Conservation (phyloP, 2,888 invertebrate genomes). For the Dexiosoma caninum region DNA sequence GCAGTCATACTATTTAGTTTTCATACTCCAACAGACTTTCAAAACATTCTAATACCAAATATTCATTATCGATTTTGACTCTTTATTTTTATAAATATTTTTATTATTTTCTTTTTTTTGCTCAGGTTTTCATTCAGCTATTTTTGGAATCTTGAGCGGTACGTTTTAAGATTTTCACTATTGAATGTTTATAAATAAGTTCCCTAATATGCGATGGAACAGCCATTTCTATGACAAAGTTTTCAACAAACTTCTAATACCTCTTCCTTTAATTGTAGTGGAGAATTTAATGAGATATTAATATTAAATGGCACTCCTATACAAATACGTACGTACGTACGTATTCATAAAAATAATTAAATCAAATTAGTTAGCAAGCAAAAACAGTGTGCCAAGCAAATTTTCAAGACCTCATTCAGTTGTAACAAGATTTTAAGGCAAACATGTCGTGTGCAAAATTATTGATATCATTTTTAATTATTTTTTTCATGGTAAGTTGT, state of each 20-base stretch:
- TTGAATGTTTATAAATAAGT: too few relatives aligned
- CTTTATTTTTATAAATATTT: too few relatives aligned
- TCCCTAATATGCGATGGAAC: not conserved
- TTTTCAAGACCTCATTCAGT: not conserved
- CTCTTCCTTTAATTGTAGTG: not conserved
- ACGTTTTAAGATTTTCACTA: too few relatives aligned
- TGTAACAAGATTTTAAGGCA: not conserved
- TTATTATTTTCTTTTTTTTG: too few relatives aligned
- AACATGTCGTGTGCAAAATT: not conserved
- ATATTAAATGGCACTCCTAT: constrained; percentile 17
- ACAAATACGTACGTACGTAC: too few relatives aligned
- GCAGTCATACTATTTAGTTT: too few relatives aligned
- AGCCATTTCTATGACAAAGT: not conserved
- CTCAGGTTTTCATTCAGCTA: too few relatives aligned
- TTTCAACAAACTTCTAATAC: not conserved
- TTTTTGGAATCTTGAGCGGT: too few relatives aligned
- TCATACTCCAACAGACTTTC: too few relatives aligned
- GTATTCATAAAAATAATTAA: constrained; percentile 33
- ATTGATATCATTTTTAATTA: not conserved
- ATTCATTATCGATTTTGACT: too few relatives aligned
- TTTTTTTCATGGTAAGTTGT: constrained; percentile 23
- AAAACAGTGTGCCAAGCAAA: not conserved
- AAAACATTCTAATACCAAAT: too few relatives aligned
- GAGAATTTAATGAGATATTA: not conserved
- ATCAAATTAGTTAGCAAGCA: constrained; percentile 22